Base-by-base conservation (phyloP, 53 echinoderm and acorn worm species). In the Crossaster papposus region DNA sequence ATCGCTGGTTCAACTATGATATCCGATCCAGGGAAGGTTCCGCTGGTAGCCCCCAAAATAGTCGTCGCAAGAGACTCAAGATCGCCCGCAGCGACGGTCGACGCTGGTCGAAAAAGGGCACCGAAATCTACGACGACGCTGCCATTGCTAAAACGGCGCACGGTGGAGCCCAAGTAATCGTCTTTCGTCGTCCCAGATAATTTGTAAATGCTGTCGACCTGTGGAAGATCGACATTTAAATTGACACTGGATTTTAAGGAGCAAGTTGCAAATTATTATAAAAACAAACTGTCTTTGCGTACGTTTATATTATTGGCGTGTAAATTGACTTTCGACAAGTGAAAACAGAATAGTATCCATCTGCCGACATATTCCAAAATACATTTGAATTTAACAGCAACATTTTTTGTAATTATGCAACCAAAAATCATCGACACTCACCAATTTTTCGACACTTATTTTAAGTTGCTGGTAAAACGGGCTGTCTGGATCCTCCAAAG, bases 121-220 rank as follows among this genome's bases (percentile, higher is more conserved):
- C 37, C 75, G 38, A 87, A 87, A 12, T 87, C 26, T 1, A 37
- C 87, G 0, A 87, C 26, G 76, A 87, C 77, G 28, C 87, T 87
- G 10, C 87, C 87, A 54, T 32, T 87, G 75, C 77, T 54, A 30
- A 77, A 87, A 75, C 77, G 53, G 13, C 87, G 77, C 28, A 87
- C 26, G 11, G 62, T 76, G 52, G 87, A 53, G 87, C 64, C 76
- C 23, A 64, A 10, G 64, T 87, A 87, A 28, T 77, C 55, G 1
- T 12, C 0, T 13, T 3, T 29, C 24, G 87, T 77, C 87, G 26
- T 17, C 2, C 62, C 23, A 0, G 53, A 1, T 54, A 10, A 8
- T 38, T 2, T 87, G 17, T 35, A 87, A 1, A 77, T 5, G 17
- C n/a, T 14, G 58, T 64, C 62, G 63, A 87, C 50, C 87, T 87